These are phyloP conservation scores for Ophion ventricosus DNA, from an alignment of 2,888 invertebrate genomes.

Conservation along the genomic window DNA sequence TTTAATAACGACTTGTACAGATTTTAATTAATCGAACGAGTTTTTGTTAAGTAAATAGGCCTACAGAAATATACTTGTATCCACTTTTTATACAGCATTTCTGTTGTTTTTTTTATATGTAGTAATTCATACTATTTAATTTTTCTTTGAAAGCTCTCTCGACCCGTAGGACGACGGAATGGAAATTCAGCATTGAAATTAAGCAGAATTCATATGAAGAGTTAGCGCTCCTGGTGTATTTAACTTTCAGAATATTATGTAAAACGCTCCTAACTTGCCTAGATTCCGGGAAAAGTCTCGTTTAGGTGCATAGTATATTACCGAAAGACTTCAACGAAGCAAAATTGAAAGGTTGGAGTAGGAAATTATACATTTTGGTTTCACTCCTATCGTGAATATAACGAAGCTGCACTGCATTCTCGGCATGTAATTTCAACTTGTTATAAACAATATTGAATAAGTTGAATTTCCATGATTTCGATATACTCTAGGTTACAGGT, in stretches of 20 bases:
- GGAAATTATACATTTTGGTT: background rate
- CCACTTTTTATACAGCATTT: background rate
- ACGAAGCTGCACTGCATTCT: background rate
- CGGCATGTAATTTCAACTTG: conserved; percentile 6
- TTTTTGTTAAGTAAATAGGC: too few relatives aligned
- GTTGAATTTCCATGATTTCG: background rate
- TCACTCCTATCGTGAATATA: background rate
- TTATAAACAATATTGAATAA: conserved; percentile 11
- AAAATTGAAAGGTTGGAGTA: background rate
- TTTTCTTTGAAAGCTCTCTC: background rate
- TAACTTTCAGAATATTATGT: background rate
- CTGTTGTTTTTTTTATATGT: background rate
- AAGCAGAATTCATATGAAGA: background rate
- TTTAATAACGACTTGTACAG: too few relatives aligned
- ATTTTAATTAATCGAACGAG: too few relatives aligned
- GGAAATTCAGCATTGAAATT: background rate
- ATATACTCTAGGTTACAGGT: background rate
- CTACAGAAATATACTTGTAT: background rate
- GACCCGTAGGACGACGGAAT: background rate
- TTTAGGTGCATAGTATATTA: background rate
- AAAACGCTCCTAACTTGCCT: background rate
- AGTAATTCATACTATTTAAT: background rate
- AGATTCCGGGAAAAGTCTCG: background rate
- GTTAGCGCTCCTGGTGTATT: background rate
- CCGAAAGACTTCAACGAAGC: background rate